A percentile compares a stretch with the other conserved stretches of the same genome.
phyloP scores from a whole-genome alignment of 1,140 invertebrate species.

The Hyles euphorbiae region DNA sequence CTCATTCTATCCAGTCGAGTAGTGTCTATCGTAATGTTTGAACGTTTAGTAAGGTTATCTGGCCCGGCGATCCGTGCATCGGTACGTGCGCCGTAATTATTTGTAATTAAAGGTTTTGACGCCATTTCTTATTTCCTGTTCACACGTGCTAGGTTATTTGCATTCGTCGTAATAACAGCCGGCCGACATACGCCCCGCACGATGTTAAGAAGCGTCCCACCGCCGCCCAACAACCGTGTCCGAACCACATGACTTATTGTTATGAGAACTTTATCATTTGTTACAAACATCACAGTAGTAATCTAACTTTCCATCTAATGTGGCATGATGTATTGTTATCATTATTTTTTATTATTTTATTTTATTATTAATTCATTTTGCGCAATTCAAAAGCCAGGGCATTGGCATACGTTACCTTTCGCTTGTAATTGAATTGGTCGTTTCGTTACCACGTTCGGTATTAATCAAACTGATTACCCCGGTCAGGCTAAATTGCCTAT shows the following conservation, averaged over 20 bases:
- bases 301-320: conserved; percentile 69
- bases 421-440: conserved; percentile 69
- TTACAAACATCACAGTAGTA: conserved; percentile 55
- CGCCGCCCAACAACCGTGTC: conserved; percentile 52
- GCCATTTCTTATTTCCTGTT: conserved; percentile 66
- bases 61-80: conserved; percentile 63
- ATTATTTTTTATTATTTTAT: conserved; percentile 71
- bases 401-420: conserved; percentile 82
- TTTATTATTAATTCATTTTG: conserved; percentile 70
- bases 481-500: conserved; percentile 68
- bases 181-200: conserved; percentile 57
- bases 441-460: conserved; percentile 68
- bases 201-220: conserved; percentile 57
- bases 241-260: conserved; percentile 58
- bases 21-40: conserved; percentile 73
- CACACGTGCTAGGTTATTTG: conserved; percentile 68
- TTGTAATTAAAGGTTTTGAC: conserved; percentile 68
- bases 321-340: conserved; percentile 73
- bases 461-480: conserved; percentile 73
- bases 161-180: conserved; percentile 65
- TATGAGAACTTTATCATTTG: conserved; percentile 64
- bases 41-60: conserved; percentile 71
- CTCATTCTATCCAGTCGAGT: conserved; percentile 28
- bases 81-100: conserved; percentile 66
- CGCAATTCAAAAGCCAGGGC: conserved; percentile 83